phyloP scores from a whole-genome alignment of 2,888 invertebrate genomes.

The Lasius platythorax region DNA sequence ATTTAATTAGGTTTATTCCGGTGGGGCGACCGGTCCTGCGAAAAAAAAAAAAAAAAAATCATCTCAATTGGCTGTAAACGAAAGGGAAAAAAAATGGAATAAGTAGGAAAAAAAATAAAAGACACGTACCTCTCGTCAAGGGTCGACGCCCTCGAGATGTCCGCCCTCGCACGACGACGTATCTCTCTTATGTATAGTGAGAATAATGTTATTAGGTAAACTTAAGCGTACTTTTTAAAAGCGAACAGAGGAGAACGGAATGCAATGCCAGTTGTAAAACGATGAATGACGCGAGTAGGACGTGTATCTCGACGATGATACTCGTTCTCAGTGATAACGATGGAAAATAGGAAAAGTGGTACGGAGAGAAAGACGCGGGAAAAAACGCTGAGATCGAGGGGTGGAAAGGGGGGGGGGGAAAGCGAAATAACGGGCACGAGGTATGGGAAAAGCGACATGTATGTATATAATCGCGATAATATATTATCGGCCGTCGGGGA shows the following conservation, averaged over 20 bases:
- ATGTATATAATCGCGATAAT: conserved; percentile 24
- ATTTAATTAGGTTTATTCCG: conserved; percentile 76
- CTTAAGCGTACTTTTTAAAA: conserved; percentile 79
- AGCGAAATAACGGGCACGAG: conserved; percentile 15
- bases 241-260: conserved; percentile 61
- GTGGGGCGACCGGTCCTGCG: conserved; percentile 59
- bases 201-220: conserved; percentile 83
- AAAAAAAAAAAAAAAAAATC: conserved; percentile 68
- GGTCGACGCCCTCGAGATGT: conserved; percentile 51
- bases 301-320: conserved; percentile 25
- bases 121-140: conserved; percentile 53
- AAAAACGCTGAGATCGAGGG: conserved; percentile 5
- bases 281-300: conserved; percentile 56
- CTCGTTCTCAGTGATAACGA: conserved; percentile 73
- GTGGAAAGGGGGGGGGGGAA: conserved; percentile 8
- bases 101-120: conserved; percentile 14
- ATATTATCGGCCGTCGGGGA: conserved; percentile 4
- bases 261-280: conserved; percentile 85
- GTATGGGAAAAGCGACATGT: conserved; percentile 35
- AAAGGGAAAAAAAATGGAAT: not conserved
- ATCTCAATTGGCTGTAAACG: conserved; percentile 81
- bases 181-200: conserved; percentile 79
- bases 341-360: not conserved
- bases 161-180: conserved; percentile 67
- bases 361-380: not conserved